Conservation (phyloP, 37 sponge, comb jelly and placozoan species). For the Amphimedon queenslandica region DNA sequence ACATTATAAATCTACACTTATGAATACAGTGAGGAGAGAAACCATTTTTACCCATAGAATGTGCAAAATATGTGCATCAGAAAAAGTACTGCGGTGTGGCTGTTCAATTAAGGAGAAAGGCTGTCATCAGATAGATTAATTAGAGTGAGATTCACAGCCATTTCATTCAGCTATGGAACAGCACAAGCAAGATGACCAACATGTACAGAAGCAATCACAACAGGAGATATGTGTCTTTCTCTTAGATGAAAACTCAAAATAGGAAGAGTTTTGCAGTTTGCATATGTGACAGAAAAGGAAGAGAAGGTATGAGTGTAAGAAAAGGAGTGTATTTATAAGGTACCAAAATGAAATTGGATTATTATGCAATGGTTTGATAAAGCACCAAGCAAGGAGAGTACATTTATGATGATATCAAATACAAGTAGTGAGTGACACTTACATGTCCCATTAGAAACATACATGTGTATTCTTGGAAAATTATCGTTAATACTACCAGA, state of each 20-base stretch:
- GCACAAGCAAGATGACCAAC: background rate
- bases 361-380: slow-evolving; percentile 55
- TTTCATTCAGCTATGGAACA: slow-evolving; percentile 1
- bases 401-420: too few relatives aligned
- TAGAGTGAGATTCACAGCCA: slow-evolving; percentile 40
- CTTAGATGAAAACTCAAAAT: background rate
- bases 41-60: slow-evolving; percentile 25
- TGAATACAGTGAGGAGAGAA: slow-evolving; percentile 1
- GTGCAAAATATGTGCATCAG: slow-evolving; percentile 9
- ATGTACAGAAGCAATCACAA: background rate
- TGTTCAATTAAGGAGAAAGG: slow-evolving; percentile 45
- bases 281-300: background rate
- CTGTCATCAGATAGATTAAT: slow-evolving; percentile 51
- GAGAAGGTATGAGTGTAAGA: background rate
- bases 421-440: too few relatives aligned
- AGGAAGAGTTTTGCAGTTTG: slow-evolving; percentile 7
- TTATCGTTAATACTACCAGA: too few relatives aligned
- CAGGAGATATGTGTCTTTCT: slow-evolving; percentile 22
- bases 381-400: too few relatives aligned
- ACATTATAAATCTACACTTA: background rate
- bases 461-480: background rate
- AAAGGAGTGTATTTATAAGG: background rate
- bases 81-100: slow-evolving; percentile 60
- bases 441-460: background rate
- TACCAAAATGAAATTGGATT: slow-evolving; percentile 15